Percentiles rank a stretch among this genome's conserved stretches.
Conservation (phyloP, 2,797 vertebrate species). For the Enteromius radiatus region DNA sequence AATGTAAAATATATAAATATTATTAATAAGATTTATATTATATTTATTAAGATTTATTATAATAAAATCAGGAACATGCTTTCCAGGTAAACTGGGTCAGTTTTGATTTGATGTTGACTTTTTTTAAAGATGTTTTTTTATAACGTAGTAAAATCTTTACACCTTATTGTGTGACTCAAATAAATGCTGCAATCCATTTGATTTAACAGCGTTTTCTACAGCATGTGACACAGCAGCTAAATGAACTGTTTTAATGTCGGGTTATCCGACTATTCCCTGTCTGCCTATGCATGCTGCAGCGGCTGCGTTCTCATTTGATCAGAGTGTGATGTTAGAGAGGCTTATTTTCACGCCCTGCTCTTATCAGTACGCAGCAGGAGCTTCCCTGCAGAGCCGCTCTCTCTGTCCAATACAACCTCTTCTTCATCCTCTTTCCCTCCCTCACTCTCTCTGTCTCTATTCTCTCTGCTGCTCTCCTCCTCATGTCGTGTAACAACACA, state of each 20-base stretch:
- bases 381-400: slow-evolving; percentile 74
- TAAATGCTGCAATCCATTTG: background rate
- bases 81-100: background rate
- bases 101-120: background rate
- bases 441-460: slow-evolving; percentile 23
- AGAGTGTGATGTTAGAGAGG: slow-evolving; percentile 64
- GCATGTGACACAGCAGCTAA: slow-evolving; percentile 18
- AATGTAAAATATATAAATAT: background rate
- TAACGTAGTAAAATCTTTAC: background rate
- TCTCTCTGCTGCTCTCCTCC: slow-evolving; percentile 14
- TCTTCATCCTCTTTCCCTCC: slow-evolving; percentile 46
- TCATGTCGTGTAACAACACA: slow-evolving; percentile 29
- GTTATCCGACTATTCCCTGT: slow-evolving; percentile 28
- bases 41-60: background rate
- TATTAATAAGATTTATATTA: background rate
- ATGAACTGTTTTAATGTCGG: slow-evolving; percentile 50
- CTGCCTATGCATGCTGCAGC: slow-evolving; percentile 12
- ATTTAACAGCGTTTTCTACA: slow-evolving; percentile 27
- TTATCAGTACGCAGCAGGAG: slow-evolving; percentile 80
- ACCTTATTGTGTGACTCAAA: background rate
- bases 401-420: slow-evolving; percentile 64
- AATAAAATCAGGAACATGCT: background rate
- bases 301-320: slow-evolving; percentile 66
- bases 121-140: background rate
- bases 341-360: slow-evolving; percentile 69